A percentile compares a stretch with the other conserved stretches of the same genome.
These are phyloP conservation scores for Lasaia peninsularis DNA, from an alignment of 1,140 invertebrate species.

Conservation along the genomic window DNA sequence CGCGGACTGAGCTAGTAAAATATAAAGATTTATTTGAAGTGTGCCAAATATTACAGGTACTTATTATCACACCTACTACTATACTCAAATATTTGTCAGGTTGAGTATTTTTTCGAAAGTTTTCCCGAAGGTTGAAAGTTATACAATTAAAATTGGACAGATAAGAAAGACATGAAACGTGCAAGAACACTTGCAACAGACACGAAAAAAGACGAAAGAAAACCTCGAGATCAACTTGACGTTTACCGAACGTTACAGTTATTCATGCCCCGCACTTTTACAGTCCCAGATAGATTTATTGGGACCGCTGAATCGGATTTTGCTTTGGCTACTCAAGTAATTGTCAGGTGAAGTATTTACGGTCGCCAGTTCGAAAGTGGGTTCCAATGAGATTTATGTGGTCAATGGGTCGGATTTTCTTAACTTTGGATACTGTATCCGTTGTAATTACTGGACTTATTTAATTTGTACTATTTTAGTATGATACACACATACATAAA, in stretches of 20 bases:
- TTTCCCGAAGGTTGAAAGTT: no score
- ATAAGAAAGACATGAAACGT: background rate
- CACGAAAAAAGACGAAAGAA: background rate
- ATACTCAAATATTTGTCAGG: no score
- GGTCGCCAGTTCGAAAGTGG: constrained; percentile 25
- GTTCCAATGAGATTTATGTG: constrained; percentile 36
- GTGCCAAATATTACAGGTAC: no score
- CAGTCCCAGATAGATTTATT: constrained; percentile 15
- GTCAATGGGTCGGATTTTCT: constrained; percentile 3
- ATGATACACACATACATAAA: no score
- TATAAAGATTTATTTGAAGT: no score
- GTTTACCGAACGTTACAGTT: background rate
- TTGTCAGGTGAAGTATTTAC: constrained; percentile 50
- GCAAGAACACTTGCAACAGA: background rate
- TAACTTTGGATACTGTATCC: background rate
- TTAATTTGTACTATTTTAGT: background rate
- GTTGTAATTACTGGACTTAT: background rate
- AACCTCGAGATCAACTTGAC: background rate
- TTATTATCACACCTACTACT: no score
- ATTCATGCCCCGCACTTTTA: constrained; percentile 10
- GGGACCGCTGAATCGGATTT: constrained; percentile 16
- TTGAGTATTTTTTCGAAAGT: no score
- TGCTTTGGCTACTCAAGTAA: constrained; percentile 36
- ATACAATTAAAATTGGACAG: no score
- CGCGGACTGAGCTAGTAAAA: no score